Evolutionary conservation across 2,113 vertebrate genomes (phyloP), one percentile per base, ranked within the genome.

Genomic region (Amblyornis subalaris): DNA sequence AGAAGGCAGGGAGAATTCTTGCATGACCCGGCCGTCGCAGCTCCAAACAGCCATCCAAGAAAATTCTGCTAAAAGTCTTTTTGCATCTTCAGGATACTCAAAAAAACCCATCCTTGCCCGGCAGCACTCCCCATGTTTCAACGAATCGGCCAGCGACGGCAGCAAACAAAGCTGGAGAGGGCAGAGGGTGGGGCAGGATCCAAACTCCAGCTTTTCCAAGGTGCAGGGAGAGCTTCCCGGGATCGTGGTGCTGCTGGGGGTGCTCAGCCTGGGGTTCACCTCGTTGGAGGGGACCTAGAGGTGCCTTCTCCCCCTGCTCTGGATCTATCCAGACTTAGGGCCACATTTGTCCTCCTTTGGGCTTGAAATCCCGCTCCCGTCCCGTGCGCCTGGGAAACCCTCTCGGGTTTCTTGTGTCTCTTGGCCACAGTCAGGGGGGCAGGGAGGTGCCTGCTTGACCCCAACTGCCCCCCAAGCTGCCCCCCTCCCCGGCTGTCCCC

Each of bases 111-210:
- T 22, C n/a, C 71, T 53, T 72, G 13, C 50, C 18, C 45, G 10
- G 18, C 18, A 5, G 25, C 66, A 28, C 36, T 2, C 1, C 6
- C 16, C 24, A 2, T 0, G 2, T 24, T 44, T 10, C 0, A 0
- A 1, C 13, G 48, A 9, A 17, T 4, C 31, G 22, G 42, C 26
- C 1, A 1, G 54, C 0, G 3, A 65, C 23, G 36, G 40, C 7
- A 9, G 45, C 47, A 79, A 61, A 51, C 0, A 0, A 29, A 70
- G 40, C 36, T 78, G 72, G 23, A n/a, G 44, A 14, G 13, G 10
- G 23, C n/a, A 25, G 50, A 26, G 72, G 28, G 19, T 11, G 18
- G 17, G 40, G n/a, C 23, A 47, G 72, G 51, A 48, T 40, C 45
- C 38, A 8, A n/a, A 33, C 19, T 53, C 26, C 5, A 24, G 48